phyloP scores from a whole-genome alignment of 2,797 vertebrate species.

The Gallinago solitaria region DNA sequence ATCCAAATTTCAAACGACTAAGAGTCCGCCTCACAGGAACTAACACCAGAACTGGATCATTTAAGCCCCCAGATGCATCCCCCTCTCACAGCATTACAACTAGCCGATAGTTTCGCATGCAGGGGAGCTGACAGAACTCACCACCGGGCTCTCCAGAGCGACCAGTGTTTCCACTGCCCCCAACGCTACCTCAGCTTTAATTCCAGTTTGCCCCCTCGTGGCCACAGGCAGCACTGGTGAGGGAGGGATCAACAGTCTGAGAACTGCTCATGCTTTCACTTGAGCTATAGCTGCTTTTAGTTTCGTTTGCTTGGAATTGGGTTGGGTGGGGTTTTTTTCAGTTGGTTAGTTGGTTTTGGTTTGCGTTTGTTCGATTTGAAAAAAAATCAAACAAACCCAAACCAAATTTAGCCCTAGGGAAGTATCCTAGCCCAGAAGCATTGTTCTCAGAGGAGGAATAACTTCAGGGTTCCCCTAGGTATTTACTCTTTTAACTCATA shows the following conservation, averaged over 20 bases:
- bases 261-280: background rate
- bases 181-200: fast-evolving
- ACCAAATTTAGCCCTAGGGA: background rate
- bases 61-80: background rate
- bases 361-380: too few relatives aligned
- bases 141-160: background rate
- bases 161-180: fast-evolving
- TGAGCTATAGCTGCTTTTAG: background rate
- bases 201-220: background rate
- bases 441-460: background rate
- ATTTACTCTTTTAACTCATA: background rate
- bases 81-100: background rate
- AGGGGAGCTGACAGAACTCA: fast-evolving
- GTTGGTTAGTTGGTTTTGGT: background rate
- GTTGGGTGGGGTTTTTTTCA: background rate
- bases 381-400: too few relatives aligned
- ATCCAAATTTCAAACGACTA: fast-evolving
- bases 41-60: background rate
- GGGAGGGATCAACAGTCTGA: too few relatives aligned
- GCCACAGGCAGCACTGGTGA: background rate
- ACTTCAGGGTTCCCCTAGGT: background rate
- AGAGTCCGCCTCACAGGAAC: background rate
- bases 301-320: background rate
- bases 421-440: background rate
- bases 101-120: too few relatives aligned